Percentiles rank a stretch among this genome's conserved stretches.
Evolutionary conservation across 1,140 invertebrate genomes (phyloP).

Genomic region (Caenorhabditis brenneri): DNA sequence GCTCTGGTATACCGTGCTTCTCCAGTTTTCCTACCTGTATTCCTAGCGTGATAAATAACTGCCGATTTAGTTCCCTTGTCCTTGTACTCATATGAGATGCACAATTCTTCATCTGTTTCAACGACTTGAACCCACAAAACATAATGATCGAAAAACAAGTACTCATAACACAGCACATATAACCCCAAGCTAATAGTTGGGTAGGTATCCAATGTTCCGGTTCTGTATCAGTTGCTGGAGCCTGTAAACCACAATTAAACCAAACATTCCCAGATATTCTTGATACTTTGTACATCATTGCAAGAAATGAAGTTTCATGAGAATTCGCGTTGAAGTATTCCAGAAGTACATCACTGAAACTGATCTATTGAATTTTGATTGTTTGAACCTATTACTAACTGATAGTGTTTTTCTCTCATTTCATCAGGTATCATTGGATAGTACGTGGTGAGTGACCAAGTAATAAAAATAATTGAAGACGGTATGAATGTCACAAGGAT

Average conservation of each 20-base stretch:
- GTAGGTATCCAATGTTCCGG: neutral
- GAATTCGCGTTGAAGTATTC: neutral
- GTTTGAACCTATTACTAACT: neutral
- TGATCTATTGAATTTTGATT: no score
- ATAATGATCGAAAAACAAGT: neutral
- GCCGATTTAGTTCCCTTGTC: neutral
- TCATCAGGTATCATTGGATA: neutral
- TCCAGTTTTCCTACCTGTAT: no score
- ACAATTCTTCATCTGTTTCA: neutral
- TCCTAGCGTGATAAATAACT: neutral
- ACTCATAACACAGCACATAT: neutral
- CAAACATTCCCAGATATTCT: no score
- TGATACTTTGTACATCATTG: neutral
- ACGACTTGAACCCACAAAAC: neutral
- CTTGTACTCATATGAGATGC: neutral
- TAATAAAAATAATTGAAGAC: neutral
- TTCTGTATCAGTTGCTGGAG: neutral
- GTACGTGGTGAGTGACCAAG: neutral
- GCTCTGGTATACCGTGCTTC: no score
- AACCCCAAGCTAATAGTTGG: neutral
- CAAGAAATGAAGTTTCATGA: neutral
- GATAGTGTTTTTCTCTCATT: neutral
- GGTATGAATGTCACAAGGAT: neutral
- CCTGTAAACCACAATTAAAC: neutral
- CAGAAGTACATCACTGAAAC: neutral